Evolutionary conservation across 2,113 vertebrate species (phyloP).

Genomic region (Silurus glanis): DNA sequence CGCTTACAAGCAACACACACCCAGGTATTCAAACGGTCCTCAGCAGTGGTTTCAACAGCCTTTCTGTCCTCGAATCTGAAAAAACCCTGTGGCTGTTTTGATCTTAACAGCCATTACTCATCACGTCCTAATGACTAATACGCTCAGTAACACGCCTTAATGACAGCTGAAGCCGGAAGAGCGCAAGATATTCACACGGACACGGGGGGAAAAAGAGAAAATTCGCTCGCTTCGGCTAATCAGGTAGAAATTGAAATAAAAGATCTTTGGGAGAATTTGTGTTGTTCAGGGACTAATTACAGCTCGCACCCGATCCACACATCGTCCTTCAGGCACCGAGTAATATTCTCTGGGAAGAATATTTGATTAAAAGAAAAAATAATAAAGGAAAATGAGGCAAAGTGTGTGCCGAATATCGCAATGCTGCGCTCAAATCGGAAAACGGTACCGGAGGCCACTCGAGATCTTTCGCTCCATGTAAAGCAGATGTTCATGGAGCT

Average conservation of each 20-base stretch:
- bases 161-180: conserved; percentile 15
- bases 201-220: not conserved
- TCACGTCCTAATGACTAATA: conserved; percentile 3
- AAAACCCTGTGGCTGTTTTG: not conserved
- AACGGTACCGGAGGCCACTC: too few relatives aligned
- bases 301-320: not conserved
- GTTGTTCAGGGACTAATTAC: conserved; percentile 14
- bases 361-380: too few relatives aligned
- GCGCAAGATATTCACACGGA: not conserved
- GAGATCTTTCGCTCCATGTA: too few relatives aligned
- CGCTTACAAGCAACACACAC: too few relatives aligned
- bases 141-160: conserved; percentile 18
- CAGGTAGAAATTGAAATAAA: conserved; percentile 26
- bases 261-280: not conserved
- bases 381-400: too few relatives aligned
- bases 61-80: too few relatives aligned
- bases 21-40: too few relatives aligned
- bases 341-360: not conserved
- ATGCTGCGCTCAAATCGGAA: too few relatives aligned
- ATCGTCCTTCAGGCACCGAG: not conserved
- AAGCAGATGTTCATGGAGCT: too few relatives aligned
- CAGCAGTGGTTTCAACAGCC: too few relatives aligned
- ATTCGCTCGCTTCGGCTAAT: conserved; percentile 12
- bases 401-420: too few relatives aligned
- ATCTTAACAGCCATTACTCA: not conserved